phyloP scores from a whole-genome alignment of 2,797 vertebrate genomes.

The Pantherophis alleghaniensis region DNA sequence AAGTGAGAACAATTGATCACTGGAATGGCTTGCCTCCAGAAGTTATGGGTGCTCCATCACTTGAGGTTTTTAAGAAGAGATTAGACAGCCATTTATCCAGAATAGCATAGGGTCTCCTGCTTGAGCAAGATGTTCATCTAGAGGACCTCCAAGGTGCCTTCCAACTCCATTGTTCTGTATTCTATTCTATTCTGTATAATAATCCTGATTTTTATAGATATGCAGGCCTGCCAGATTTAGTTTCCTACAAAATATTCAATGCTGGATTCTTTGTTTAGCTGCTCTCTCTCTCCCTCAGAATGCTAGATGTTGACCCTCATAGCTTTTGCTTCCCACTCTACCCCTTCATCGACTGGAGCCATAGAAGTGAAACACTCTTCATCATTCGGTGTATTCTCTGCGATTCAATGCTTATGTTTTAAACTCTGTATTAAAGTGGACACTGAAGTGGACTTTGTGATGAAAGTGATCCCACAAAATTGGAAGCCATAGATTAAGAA shows the following conservation, averaged over 20 bases:
- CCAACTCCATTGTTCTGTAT: no score
- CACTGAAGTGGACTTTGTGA: neutral
- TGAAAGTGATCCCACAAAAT: neutral
- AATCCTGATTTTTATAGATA: neutral
- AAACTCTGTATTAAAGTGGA: neutral
- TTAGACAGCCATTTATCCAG: no score
- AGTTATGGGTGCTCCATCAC: neutral
- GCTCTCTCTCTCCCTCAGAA: neutral
- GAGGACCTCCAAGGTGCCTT: no score
- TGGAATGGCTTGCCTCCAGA: neutral
- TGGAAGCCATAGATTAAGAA: neutral
- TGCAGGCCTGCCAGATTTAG: neutral
- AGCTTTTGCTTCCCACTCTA: neutral
- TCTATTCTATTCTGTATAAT: neutral
- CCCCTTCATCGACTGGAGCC: neutral
- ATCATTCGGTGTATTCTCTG: neutral
- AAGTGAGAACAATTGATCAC: neutral
- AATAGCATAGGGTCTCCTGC: no score
- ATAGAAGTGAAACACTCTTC: neutral
- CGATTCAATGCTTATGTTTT: neutral
- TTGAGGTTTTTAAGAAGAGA: neutral
- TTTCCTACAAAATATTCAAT: neutral
- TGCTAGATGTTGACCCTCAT: neutral
- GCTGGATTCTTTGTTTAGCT: neutral
- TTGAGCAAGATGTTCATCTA: no score